Evolutionary conservation across 2,797 vertebrate genomes (phyloP).

Genomic region (Antennarius maculatus): DNA sequence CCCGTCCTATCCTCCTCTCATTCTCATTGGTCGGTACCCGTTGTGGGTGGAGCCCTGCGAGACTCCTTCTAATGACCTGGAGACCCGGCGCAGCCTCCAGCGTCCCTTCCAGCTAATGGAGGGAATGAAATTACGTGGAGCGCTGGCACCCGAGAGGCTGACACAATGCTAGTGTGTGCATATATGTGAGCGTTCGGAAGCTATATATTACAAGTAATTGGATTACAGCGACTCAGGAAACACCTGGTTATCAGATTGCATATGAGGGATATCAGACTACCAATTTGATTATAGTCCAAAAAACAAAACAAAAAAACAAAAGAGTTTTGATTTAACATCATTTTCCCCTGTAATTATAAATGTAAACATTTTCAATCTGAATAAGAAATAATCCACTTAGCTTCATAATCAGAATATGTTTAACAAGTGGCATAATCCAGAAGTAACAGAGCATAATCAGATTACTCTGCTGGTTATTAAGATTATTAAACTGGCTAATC

Average conservation of each 20-base stretch:
- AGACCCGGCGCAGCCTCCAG: slow-evolving; percentile 66
- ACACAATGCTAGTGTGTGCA: slow-evolving; percentile 7
- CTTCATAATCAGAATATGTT: slow-evolving; percentile 58
- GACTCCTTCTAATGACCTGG: slow-evolving; percentile 74
- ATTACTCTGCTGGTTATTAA: slow-evolving; percentile 66
- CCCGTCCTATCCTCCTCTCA: not conserved
- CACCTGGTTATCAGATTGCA: slow-evolving; percentile 69
- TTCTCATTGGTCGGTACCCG: slow-evolving; percentile 1
- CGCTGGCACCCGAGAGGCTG: slow-evolving; percentile 76
- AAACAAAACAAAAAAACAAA: not conserved
- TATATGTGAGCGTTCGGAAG: slow-evolving; percentile 60
- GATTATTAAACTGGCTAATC: slow-evolving; percentile 64
- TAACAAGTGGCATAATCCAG: slow-evolving; percentile 63
- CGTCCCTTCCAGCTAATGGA: slow-evolving; percentile 75
- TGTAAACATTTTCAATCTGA: slow-evolving; percentile 24
- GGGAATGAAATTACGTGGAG: slow-evolving; percentile 82
- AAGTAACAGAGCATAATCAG: slow-evolving; percentile 73
- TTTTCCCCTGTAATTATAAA: not conserved
- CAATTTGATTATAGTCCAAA: slow-evolving; percentile 47
- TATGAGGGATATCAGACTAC: slow-evolving; percentile 47
- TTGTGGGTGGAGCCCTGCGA: slow-evolving; percentile 42
- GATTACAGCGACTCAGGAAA: slow-evolving; percentile 74
- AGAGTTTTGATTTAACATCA: slow-evolving; percentile 5
- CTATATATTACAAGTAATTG: slow-evolving; percentile 75
- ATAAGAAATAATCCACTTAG: slow-evolving; percentile 67